phyloP scores from a whole-genome alignment of 2,888 invertebrate species.

The Antheraea yamamai region DNA sequence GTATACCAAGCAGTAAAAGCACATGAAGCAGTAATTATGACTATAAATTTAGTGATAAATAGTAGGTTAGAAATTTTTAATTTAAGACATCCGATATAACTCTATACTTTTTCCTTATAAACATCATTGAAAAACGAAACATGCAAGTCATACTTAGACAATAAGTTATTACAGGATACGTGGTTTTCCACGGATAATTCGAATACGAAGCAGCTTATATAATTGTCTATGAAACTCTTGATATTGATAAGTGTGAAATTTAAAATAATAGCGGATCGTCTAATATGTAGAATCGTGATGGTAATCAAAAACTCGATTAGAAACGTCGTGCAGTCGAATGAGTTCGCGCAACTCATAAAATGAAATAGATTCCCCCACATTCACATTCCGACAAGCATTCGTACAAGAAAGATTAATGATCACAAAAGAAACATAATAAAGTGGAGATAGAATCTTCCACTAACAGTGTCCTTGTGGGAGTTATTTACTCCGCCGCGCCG shows the following conservation, averaged over 20 bases:
- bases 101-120: background rate
- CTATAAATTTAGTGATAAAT: background rate
- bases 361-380: conserved; percentile 83
- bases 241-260: conserved; percentile 5
- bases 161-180: background rate
- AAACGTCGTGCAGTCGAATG: conserved; percentile 79
- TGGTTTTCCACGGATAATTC: background rate
- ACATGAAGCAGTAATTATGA: background rate
- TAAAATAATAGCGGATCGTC: background rate
- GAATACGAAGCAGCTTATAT: background rate
- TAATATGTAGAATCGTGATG: conserved; percentile 53
- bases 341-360: conserved; percentile 80
- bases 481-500: conserved; percentile 70
- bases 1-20: background rate
- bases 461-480: conserved; percentile 82
- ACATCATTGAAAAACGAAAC: background rate
- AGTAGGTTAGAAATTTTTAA: background rate
- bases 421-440: conserved; percentile 83
- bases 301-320: conserved; percentile 83
- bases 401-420: conserved; percentile 83
- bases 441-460: conserved; percentile 81
- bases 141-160: background rate
- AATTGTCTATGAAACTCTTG: background rate
- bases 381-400: conserved; percentile 83
- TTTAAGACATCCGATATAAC: background rate